phyloP scores from a whole-genome alignment of 2,888 invertebrate species.

The Subacronicta megacephala region DNA sequence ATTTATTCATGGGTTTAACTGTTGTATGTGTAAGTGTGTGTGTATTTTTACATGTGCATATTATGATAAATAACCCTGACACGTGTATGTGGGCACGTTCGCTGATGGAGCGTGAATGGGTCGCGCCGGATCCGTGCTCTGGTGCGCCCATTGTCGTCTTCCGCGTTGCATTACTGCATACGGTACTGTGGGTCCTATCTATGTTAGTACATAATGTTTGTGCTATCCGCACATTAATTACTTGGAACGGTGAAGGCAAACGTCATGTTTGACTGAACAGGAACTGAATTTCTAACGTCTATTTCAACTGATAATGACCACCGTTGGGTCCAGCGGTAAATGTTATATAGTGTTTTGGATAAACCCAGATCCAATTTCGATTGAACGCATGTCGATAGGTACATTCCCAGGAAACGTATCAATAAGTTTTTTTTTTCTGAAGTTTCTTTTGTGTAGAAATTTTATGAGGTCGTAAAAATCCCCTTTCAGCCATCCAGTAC shows the following conservation, averaged over 20 bases:
- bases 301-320: constrained; percentile 12
- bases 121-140: constrained; percentile 81
- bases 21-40: constrained; percentile 29
- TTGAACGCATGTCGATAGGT: constrained; percentile 2
- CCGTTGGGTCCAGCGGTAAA: neutral
- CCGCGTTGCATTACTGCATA: constrained; percentile 72
- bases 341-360: neutral
- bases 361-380: constrained; percentile 5
- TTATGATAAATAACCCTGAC: constrained; percentile 59
- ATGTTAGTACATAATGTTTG: constrained; percentile 12
- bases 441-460: constrained; percentile 20
- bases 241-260: constrained; percentile 10
- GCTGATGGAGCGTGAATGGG: constrained; percentile 84
- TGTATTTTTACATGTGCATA: constrained; percentile 29
- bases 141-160: constrained; percentile 82
- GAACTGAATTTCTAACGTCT: constrained; percentile 16
- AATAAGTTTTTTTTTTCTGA: constrained; percentile 19
- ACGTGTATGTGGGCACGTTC: constrained; percentile 59
- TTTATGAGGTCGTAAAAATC: constrained; percentile 47
- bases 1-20: constrained; percentile 32
- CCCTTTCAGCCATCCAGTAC: constrained; percentile 17
- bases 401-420: constrained; percentile 7
- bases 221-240: constrained; percentile 28
- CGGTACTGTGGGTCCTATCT: constrained; percentile 13
- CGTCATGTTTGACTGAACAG: constrained; percentile 17